These are phyloP conservation scores for Elachura formosa DNA, from an alignment of 2,113 vertebrate species.

Conservation along the genomic window DNA sequence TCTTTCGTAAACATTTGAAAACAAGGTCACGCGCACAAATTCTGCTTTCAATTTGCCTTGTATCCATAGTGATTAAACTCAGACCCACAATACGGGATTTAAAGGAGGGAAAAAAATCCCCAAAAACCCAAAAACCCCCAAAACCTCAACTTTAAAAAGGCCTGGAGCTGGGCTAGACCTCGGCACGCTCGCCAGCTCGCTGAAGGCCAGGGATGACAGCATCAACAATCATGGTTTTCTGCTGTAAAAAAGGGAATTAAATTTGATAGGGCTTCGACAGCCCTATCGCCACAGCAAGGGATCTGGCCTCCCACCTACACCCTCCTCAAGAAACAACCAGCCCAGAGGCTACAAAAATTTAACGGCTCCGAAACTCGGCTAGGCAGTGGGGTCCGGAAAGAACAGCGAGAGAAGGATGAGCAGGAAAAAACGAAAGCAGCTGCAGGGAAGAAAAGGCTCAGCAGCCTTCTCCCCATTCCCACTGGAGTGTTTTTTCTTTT, in stretches of 20 bases:
- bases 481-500: neutral
- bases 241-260: neutral
- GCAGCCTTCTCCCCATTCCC: neutral
- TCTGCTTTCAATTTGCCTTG: constrained; percentile 61
- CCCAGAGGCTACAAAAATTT: neutral
- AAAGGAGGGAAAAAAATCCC: neutral
- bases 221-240: neutral
- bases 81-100: constrained; percentile 1
- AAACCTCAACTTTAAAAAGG: neutral
- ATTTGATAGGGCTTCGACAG: neutral
- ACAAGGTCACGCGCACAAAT: constrained; percentile 55
- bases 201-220: neutral
- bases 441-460: neutral
- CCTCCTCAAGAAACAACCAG: neutral
- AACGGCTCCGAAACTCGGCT: neutral
- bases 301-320: neutral
- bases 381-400: neutral
- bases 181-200: accelerated
- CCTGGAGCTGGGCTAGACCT: neutral
- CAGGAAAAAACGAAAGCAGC: neutral
- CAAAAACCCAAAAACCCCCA: neutral
- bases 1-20: constrained; percentile 51
- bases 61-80: constrained; percentile 65
- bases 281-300: accelerated
- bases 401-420: neutral